Base-by-base conservation (phyloP, 2,888 invertebrate species). In the Dorcus parallelipipedus region DNA sequence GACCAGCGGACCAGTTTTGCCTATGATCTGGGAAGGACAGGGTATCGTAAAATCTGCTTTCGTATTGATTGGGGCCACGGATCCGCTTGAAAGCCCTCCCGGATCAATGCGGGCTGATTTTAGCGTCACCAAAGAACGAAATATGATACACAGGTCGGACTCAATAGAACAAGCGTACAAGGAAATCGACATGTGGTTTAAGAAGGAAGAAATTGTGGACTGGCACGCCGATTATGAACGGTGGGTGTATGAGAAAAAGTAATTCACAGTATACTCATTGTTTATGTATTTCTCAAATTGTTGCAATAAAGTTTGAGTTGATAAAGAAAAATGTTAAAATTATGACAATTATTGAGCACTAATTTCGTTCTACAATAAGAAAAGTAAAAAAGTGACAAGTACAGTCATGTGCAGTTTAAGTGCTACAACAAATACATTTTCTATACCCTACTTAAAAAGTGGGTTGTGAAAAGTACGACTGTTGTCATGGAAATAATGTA, bases 91-190 rank as follows among this genome's bases (percentile, higher is more conserved):
- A 70, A 95, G 95, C 1, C 83, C 83, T 64, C 95, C 96, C 59
- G 97, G 97, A 64, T 95, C 95, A 56, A 95, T 97, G 73, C 89
- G 97, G 72, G 97, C 97, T 56, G 97, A 97, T 78, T 91, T 88
- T 76, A 93, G 93, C 80, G 88, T 97, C 70, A 88, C 95, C 78
- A 90, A 94, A 69, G 95, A 95, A 64, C 89, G 96, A 70, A 97
- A 97, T 81, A 92, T 97, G 69, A 87, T 92, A 69, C 97, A 97
- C 75, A 97, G 97, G 57, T 95, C 95, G 4, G 97, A 97, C 79
- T 84, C 90, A 54, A 94, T 95, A 49, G 95, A 95, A 68, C 92
- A 93, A 50, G 97, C 97, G 38, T 87, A 93, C 58, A 92, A 91
- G 71, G 97, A 97, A 82, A 96, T 97, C 68, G 84, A 80, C 58